Base-by-base conservation (phyloP, 2,888 invertebrate genomes). In the Galerucella nymphaeae region DNA sequence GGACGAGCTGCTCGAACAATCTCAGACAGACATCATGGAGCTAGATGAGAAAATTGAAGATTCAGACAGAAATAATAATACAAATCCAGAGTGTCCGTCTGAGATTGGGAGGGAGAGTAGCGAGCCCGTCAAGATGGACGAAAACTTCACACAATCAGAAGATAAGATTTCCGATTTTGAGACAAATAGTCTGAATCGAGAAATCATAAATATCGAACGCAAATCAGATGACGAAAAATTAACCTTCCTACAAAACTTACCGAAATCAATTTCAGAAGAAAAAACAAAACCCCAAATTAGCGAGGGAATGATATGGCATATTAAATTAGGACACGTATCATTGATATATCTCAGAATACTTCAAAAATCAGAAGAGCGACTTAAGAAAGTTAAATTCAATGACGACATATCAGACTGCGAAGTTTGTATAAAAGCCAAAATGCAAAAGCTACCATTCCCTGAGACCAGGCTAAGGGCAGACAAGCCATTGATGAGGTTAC, bases 31-130 rank as follows among this genome's bases (percentile, higher is more conserved):
- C 18, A 30, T 30, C 30, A 5, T 30, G 30, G 30, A 30, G 5
- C 30, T 30, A 4, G 30, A 30, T 30, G 30, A 30, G 30, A 30
- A 30, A 30, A 30, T 30, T 30, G 30, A 30, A 30, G 30, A 30
- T 30, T 30, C 30, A 5, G 30, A 30, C 4, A 30, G 30, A 30
- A 30, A 5, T 30, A 30, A 30, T 30, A 30, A 30, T 4, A 30
- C 30, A 30, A 30, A 30, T 30, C 5, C 30, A 30, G 30, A 30
- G 30, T 30, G 30, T 30, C 30, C 20, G 10, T 23, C 66, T n/a
- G 66, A 57, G 23, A n/a, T 66, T 66, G 66, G 55, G 53, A 55
- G 23, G 55, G 41, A 30, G 16, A 66, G 41, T 66, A 3, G 14
- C 10, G 42, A 66, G 42, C 8, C 14, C 9, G 57, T 10, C 14